Percentiles rank a stretch among this genome's conserved stretches.
Conservation (phyloP, 2,797 vertebrate species). For the Aulostomus chinensis region DNA sequence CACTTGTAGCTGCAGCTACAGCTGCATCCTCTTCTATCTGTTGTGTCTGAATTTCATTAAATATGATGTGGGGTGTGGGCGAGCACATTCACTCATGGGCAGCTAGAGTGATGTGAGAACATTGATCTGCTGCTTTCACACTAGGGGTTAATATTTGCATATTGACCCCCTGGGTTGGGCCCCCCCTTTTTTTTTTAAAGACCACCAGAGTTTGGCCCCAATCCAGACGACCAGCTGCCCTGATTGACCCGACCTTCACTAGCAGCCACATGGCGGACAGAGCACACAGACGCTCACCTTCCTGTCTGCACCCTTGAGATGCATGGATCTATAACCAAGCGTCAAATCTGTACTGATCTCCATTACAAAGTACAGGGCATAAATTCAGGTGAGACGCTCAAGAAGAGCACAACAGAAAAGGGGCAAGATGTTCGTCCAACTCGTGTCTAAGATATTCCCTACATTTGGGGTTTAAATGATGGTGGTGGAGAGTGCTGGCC, state of each 20-base stretch:
- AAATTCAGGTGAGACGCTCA: no score
- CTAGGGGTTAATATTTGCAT: constrained; percentile 77
- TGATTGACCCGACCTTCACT: constrained; percentile 74
- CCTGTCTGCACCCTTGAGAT: constrained; percentile 40
- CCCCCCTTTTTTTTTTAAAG: constrained; percentile 51
- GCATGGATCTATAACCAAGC: background rate
- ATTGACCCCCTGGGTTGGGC: constrained; percentile 63
- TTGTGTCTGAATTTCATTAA: constrained; percentile 56
- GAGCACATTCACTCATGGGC: constrained; percentile 62
- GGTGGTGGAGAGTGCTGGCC: no score
- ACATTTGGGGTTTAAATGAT: no score
- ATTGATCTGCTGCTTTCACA: constrained; percentile 71
- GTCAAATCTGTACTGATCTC: no score
- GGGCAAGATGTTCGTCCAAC: no score
- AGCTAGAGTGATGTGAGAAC: constrained; percentile 74
- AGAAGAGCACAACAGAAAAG: no score
- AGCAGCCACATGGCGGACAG: constrained; percentile 29
- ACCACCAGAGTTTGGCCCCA: constrained; percentile 48
- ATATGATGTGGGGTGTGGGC: constrained; percentile 48
- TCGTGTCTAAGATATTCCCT: no score
- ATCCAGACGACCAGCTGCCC: constrained; percentile 58
- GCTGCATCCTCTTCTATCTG: constrained; percentile 65
- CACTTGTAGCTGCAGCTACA: constrained; percentile 35
- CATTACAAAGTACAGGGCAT: no score
- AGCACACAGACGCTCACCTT: constrained; percentile 24